Evolutionary conservation across 2,113 vertebrate genomes (phyloP).

Genomic region (Chaenogobius annularis): DNA sequence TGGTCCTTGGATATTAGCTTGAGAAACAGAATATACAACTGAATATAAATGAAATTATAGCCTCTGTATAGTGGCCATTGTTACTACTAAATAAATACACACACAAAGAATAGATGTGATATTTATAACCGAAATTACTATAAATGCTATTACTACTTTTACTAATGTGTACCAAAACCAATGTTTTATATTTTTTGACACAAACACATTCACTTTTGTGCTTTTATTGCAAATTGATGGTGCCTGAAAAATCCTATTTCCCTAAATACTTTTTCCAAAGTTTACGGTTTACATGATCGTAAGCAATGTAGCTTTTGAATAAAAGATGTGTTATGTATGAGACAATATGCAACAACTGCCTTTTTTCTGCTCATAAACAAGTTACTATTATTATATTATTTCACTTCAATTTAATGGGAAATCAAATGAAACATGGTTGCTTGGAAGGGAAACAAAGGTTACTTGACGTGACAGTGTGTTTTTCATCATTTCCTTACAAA

Average conservation of each 20-base stretch:
- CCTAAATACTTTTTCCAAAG: no score
- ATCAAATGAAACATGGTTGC: slow-evolving; percentile 35
- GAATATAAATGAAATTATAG: background rate
- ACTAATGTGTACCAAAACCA: no score
- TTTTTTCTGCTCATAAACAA: slow-evolving; percentile 31
- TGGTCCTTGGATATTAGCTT: background rate
- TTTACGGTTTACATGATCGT: background rate
- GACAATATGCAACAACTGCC: slow-evolving; percentile 12
- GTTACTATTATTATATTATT: slow-evolving; percentile 7
- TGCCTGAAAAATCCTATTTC: no score
- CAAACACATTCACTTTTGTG: no score
- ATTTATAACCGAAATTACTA: background rate
- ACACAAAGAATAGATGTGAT: background rate
- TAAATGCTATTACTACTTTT: no score
- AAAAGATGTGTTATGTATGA: no score
- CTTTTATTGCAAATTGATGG: no score
- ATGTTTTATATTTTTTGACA: no score
- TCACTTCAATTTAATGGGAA: slow-evolving; percentile 49
- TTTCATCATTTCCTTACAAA: slow-evolving; percentile 61
- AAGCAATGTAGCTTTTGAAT: no score
- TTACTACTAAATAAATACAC: background rate
- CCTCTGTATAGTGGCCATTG: no score
- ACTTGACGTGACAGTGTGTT: slow-evolving; percentile 52
- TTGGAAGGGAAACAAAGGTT: slow-evolving; percentile 37
- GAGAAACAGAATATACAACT: background rate